Percentiles rank a stretch among this genome's conserved stretches.
Evolutionary conservation across 1,140 invertebrate species (phyloP).

Genomic region (Dendrolimus kikuchii): DNA sequence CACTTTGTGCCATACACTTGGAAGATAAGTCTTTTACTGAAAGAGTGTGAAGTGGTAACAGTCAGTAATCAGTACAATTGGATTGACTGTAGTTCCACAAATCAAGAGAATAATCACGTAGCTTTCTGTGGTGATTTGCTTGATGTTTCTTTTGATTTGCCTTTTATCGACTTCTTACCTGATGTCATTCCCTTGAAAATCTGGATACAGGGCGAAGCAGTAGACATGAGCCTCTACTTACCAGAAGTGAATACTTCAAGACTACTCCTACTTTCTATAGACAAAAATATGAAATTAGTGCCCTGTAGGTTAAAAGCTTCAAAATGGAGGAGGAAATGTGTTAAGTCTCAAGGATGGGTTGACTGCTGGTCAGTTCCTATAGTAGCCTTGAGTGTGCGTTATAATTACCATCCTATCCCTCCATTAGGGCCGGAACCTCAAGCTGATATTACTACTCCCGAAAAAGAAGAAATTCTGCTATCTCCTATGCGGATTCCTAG

Average conservation of each 20-base stretch:
- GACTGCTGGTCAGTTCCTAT: conserved; percentile 97
- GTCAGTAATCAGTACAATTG: conserved; percentile 98
- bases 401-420: conserved; percentile 93
- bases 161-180: conserved; percentile 94
- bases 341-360: conserved; percentile 88
- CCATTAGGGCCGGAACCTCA: conserved; percentile 88
- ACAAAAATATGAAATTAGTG: conserved; percentile 90
- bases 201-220: conserved; percentile 94
- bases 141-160: conserved; percentile 93
- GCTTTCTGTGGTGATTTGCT: conserved; percentile 95
- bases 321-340: conserved; percentile 92
- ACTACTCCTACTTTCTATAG: conserved; percentile 86
- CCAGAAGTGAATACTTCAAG: conserved; percentile 93
- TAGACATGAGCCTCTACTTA: conserved; percentile 90
- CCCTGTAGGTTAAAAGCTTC: conserved; percentile 69
- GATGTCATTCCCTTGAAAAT: conserved; percentile 89
- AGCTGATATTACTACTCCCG: conserved; percentile 93
- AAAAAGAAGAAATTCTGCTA: conserved; percentile 93
- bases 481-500: conserved; percentile 92
- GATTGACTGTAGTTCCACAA: conserved; percentile 97
- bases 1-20: conserved; percentile 98
- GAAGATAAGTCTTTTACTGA: conserved; percentile 91
- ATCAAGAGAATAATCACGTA: conserved; percentile 95
- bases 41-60: conserved; percentile 97
- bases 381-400: conserved; percentile 91